These are phyloP conservation scores for Microctonus brassicae DNA, from an alignment of 2,888 invertebrate species.

Conservation along the genomic window DNA sequence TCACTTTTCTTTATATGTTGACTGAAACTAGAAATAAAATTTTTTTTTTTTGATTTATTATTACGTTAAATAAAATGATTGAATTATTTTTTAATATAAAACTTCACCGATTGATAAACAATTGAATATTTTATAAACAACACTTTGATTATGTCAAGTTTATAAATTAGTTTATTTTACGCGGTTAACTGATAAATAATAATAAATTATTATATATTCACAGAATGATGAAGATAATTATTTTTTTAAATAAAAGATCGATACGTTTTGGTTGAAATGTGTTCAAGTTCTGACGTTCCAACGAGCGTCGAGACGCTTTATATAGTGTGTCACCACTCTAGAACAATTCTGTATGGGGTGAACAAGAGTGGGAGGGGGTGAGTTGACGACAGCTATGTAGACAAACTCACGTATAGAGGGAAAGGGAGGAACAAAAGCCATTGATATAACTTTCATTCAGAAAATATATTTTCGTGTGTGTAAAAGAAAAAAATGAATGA, in stretches of 20 bases:
- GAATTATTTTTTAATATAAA: too few species aligned
- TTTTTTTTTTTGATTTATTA: too few species aligned
- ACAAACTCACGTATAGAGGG: neutral
- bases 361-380: neutral
- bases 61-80: too few species aligned
- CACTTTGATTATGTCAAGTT: neutral
- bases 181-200: neutral
- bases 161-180: too few species aligned
- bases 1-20: too few species aligned
- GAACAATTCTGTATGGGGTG: neutral
- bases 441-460: neutral
- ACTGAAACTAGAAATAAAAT: too few species aligned
- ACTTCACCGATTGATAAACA: too few species aligned
- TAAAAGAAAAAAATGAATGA: too few species aligned
- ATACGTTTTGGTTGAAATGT: constrained; percentile 37
- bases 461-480: too few species aligned
- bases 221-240: neutral
- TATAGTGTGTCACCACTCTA: constrained; percentile 42
- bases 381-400: neutral
- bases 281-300: constrained; percentile 46
- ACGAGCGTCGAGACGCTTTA: constrained; percentile 46
- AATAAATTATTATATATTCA: neutral
- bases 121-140: too few species aligned
- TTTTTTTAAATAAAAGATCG: neutral
- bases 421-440: neutral